Evolutionary conservation across 2,888 invertebrate species (phyloP), one percentile per base, ranked within the genome.

Genomic region (Ophion ventricosus): DNA sequence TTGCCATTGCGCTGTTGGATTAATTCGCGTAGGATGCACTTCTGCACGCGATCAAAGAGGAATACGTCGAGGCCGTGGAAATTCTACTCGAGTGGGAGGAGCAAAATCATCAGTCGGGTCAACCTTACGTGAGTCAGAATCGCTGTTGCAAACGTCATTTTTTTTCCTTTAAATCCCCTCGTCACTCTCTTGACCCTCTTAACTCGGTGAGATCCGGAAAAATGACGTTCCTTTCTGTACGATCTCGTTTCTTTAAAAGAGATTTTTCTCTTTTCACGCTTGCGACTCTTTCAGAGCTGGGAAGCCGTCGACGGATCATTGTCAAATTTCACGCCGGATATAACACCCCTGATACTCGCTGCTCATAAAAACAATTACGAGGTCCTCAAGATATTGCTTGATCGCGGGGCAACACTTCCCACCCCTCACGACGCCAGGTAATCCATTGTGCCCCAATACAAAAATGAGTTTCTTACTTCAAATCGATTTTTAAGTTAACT

Each of bases 51-150:
- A 99, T 99, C 91, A 98, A 98, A 92, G 99, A 99, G 94, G 99
- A 99, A 92, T 99, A 99, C 92, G 99, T 99, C 78, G 99, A 99
- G 93, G 99, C 98, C 0, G 99, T 99, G 4, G 99, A 99, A 94
- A 94, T 98, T 67, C 95, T 99, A 17, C 94, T 99, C 85, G 96
- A 97, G 89, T 98, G 98, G 96, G 98, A 98, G 93, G 98, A 98
- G 92, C 95, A 95, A 5, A 95, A 96, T 90, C 98, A 98, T 90
- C 94, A 95, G 63, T 94, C 95, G 10, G 97, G 97, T 40, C 95
- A 96, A 86, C 96, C 96, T 86, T 98, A 98, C 92, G 98, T 98
- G 93, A 95, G 96, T 94, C 25, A 25, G 11, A 14, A 69, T 26
- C 2, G 5, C 66, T 57, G 49, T 49, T 49, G 49, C 29, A 40